phyloP scores from a whole-genome alignment of 2,797 vertebrate genomes.

The Phoebastria nigripes region DNA sequence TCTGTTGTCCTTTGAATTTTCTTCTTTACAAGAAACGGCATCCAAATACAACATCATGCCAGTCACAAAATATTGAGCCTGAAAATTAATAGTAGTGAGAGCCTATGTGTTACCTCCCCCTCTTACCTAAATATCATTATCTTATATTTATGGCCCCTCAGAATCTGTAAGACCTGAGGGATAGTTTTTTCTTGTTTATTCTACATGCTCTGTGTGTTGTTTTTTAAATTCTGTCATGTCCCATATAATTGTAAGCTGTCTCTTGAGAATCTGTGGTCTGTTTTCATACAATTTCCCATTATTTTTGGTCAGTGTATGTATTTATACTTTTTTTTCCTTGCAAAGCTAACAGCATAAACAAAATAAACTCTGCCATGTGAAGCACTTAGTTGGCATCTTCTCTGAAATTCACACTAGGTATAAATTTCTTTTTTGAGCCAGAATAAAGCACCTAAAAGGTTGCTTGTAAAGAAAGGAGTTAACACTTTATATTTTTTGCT shows the following conservation, averaged over 20 bases:
- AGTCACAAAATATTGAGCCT: background rate
- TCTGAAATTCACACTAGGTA: background rate
- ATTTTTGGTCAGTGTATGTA: background rate
- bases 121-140: slow-evolving; percentile 57
- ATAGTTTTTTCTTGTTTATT: slow-evolving; percentile 17
- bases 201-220: slow-evolving; percentile 9
- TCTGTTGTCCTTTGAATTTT: background rate
- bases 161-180: background rate
- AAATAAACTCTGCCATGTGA: background rate
- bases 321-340: background rate
- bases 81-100: slow-evolving; percentile 13
- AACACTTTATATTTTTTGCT: background rate
- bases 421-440: background rate
- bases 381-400: background rate
- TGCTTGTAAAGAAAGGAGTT: background rate
- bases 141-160: slow-evolving; percentile 46
- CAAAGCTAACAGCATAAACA: slow-evolving; percentile 1
- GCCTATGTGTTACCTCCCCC: background rate
- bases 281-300: slow-evolving; percentile 49
- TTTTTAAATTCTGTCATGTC: slow-evolving; percentile 56
- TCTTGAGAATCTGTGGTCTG: slow-evolving; percentile 25
- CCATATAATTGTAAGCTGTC: slow-evolving; percentile 19
- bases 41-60: background rate
- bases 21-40: background rate
- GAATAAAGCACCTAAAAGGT: background rate